Conservation (phyloP, 2,797 vertebrate genomes). For the Mergus octosetaceus region DNA sequence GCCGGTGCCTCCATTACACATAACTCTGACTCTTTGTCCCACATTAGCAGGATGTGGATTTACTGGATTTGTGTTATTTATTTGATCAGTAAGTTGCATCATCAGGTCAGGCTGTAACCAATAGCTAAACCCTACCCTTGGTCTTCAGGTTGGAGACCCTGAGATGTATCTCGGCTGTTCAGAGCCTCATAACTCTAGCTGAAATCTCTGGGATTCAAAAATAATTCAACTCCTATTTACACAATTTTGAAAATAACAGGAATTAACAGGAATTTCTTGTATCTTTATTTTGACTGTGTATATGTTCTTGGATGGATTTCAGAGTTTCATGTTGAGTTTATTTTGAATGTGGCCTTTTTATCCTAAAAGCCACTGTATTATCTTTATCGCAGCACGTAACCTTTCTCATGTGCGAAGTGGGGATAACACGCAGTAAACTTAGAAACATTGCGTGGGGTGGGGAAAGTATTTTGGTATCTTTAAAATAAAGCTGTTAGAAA, state of each 20-base stretch:
- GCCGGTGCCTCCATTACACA: not conserved
- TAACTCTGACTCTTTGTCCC: not conserved
- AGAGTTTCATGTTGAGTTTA: not conserved
- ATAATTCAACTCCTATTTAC: not conserved
- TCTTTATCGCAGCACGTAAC: not conserved
- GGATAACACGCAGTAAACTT: conserved; percentile 32
- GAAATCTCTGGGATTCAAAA: not conserved
- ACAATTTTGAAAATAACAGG: not conserved
- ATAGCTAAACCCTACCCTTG: not conserved
- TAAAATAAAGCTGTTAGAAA: not conserved
- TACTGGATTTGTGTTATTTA: not conserved
- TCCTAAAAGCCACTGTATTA: not conserved
- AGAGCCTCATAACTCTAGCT: not conserved
- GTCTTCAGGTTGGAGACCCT: not conserved
- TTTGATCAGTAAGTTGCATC: not conserved
- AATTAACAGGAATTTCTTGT: not conserved
- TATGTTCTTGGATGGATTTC: not conserved
- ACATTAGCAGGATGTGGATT: not conserved
- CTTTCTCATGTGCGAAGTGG: not conserved
- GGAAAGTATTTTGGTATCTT: conserved; percentile 23
- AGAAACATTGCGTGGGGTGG: conserved; percentile 9
- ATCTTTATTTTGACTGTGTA: not conserved
- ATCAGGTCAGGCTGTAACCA: not conserved
- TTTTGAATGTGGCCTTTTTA: not conserved
- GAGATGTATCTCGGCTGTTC: not conserved